Conservation (phyloP, 92 coral and sea anemone genomes). For the Palythoa grandis region DNA sequence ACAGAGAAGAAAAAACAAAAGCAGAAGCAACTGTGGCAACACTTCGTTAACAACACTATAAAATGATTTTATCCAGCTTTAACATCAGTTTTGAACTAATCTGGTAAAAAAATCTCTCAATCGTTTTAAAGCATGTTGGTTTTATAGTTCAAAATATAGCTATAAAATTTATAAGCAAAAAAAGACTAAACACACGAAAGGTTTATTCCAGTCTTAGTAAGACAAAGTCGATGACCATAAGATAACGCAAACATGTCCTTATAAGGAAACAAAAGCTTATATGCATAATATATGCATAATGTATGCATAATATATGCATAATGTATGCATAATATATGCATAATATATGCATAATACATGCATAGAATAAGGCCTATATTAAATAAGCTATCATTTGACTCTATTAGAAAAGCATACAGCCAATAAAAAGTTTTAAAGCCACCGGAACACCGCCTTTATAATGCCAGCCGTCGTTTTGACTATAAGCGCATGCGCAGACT, state of each 20-base stretch:
- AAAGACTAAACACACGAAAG: constrained; percentile 8
- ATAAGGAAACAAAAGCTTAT: constrained; percentile 3
- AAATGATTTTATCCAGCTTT: too few species aligned
- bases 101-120: neutral
- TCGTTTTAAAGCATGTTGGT: neutral
- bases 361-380: neutral
- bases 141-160: neutral
- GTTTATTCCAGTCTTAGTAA: constrained; percentile 28
- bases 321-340: too few species aligned
- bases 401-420: constrained; percentile 10
- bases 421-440: constrained; percentile 11
- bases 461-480: neutral
- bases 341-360: neutral
- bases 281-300: neutral
- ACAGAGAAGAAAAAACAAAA: too few species aligned
- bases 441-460: constrained; percentile 17
- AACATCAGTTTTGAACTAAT: too few species aligned
- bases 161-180: neutral
- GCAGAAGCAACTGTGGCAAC: too few species aligned
- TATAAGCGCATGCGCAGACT: constrained; percentile 26
- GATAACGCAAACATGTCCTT: neutral
- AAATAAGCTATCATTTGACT: neutral
- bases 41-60: too few species aligned
- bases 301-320: neutral
- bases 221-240: neutral